Base-by-base conservation (phyloP, 2,888 invertebrate species). In the Eurois occulta region DNA sequence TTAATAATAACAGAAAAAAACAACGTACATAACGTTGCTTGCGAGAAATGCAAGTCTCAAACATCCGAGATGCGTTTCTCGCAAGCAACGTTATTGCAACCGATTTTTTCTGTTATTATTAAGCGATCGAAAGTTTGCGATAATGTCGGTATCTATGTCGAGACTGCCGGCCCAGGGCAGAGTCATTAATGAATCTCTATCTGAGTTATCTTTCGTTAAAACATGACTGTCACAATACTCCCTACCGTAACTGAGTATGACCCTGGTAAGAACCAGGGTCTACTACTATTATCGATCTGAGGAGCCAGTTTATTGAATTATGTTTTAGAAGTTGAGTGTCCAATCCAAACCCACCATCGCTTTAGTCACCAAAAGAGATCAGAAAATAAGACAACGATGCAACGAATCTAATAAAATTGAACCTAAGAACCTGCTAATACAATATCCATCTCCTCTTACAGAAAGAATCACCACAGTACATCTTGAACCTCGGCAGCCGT, bases 401-500 rank as follows among this genome's bases (percentile, higher is more conserved):
- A 18, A 16, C 1, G 10, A 71, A 24, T 35, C 32, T 18, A 60
- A 11, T 24, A 2, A 13, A 52, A 24, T 32, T 24, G 13, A 35
- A 32, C 6, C 7, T 18, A 32, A 13, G 6, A 55, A n/a, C 8
- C 35, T 43, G 13, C 28, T 58, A 28, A 58, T 28, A 64, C 41
- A 16, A 21, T 66, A 65, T 28, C 7, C 32, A 48, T 32, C 21
- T 67, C 4, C 4, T 38, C 58, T 91, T 90, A 11, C 93, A 97
- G 97, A 91, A 94, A 77, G 89, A 93, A 81, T 94, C 95, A 1
- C 88, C 92, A 0, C 96, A 97, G 67, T 97, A 97, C 89, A 96
- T 97, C 69, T 91, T 98, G 32, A 97, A 98, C 88, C 90, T 98
- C 24, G 98, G 97, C 28, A 98, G 97, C 38, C 96, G 97, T 82